Evolutionary conservation across 2,113 vertebrate species (phyloP).

Genomic region (Cryptotis parvus): DNA sequence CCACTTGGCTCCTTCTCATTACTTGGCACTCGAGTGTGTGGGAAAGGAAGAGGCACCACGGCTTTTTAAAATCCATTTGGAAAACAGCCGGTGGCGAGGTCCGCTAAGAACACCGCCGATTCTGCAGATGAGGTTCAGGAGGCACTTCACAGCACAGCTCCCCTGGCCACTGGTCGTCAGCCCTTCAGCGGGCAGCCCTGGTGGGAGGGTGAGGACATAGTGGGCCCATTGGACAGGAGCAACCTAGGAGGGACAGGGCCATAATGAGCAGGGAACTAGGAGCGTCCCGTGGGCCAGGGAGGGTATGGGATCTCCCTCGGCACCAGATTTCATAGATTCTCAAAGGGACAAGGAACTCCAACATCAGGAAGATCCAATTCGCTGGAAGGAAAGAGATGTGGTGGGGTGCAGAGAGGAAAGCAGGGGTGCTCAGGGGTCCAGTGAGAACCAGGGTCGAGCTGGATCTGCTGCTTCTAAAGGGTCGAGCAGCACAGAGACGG

Average conservation of each 20-base stretch:
- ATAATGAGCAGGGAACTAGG: neutral
- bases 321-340: neutral
- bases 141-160: fast-evolving
- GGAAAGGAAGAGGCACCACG: neutral
- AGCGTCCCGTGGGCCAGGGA: neutral
- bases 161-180: too few species aligned
- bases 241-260: neutral
- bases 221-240: neutral
- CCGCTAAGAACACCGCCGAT: neutral
- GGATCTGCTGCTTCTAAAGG: neutral
- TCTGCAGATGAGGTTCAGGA: neutral
- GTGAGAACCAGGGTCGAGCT: neutral
- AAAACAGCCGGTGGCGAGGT: neutral
- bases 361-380: neutral
- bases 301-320: neutral
- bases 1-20: neutral
- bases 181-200: neutral
- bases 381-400: neutral
- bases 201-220: too few species aligned
- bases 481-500: neutral
- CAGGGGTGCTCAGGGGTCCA: neutral
- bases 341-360: neutral
- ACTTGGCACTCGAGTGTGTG: neutral
- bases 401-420: neutral
- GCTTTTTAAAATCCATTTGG: neutral